phyloP scores from a whole-genome alignment of 2,113 vertebrate species.

The Trichomycterus rosablanca region DNA sequence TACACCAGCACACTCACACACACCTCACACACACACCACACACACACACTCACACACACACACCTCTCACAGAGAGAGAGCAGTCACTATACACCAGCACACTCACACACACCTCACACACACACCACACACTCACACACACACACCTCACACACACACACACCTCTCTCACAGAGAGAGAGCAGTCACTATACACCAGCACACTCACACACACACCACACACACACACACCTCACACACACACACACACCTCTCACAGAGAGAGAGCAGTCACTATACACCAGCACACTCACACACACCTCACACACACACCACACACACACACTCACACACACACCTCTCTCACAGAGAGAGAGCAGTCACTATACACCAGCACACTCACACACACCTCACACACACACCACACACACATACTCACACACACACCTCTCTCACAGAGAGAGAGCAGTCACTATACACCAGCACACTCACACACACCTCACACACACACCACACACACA shows the following conservation, averaged over 20 bases:
- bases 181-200: slow-evolving; percentile 76
- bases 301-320: not conserved
- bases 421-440: slow-evolving; percentile 88
- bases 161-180: slow-evolving; percentile 85
- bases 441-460: slow-evolving; percentile 78
- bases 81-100: slow-evolving; percentile 75
- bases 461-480: slow-evolving; percentile 38
- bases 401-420: slow-evolving; percentile 54
- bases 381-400: not conserved
- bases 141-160: slow-evolving; percentile 77
- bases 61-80: slow-evolving; percentile 83
- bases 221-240: slow-evolving; percentile 4
- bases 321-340: slow-evolving; percentile 92
- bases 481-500: slow-evolving; percentile 1
- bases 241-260: slow-evolving; percentile 70
- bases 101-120: slow-evolving; percentile 3
- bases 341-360: slow-evolving; percentile 76
- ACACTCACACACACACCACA: slow-evolving; percentile 6
- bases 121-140: slow-evolving; percentile 1
- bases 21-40: not conserved
- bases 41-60: not conserved
- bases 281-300: slow-evolving; percentile 49
- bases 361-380: slow-evolving; percentile 69
- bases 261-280: slow-evolving; percentile 75
- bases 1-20: slow-evolving; percentile 55